Conservation (phyloP, 2,888 invertebrate genomes). For the Teleogryllus oceanicus region DNA sequence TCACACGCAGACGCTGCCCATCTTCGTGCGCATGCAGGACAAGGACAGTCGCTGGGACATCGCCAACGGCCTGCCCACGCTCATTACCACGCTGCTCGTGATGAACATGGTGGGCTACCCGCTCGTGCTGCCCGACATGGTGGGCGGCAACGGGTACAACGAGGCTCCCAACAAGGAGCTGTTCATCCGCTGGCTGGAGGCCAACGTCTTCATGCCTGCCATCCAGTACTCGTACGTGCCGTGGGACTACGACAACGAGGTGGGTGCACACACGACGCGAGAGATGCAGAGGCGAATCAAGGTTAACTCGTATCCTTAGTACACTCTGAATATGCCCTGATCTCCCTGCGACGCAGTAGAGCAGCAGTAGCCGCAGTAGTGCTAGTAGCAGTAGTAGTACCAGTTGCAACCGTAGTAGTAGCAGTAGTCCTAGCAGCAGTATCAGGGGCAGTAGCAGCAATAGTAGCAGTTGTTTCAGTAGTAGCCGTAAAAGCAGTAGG, state of each 20-base stretch:
- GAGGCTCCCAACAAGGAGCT: conserved; percentile 59
- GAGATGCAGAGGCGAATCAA: no score
- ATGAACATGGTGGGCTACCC: conserved; percentile 64
- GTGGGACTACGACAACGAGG: conserved; percentile 69
- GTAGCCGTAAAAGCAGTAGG: no score
- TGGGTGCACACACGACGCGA: conserved; percentile 30
- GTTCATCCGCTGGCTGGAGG: conserved; percentile 75
- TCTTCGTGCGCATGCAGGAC: conserved; percentile 75
- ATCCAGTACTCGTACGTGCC: conserved; percentile 78
- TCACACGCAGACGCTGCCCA: conserved; percentile 65
- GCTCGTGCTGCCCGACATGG: conserved; percentile 76
- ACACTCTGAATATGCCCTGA: no score
- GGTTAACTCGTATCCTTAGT: no score
- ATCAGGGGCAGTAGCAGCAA: no score
- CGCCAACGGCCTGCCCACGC: conserved; percentile 66
- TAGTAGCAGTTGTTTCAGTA: no score
- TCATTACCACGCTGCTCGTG: conserved; percentile 69
- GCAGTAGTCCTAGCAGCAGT: no score
- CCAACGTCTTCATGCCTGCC: conserved; percentile 71
- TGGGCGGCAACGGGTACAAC: conserved; percentile 65
- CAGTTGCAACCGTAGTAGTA: no score
- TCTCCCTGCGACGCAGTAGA: no score
- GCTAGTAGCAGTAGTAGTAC: no score
- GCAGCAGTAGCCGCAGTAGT: no score
- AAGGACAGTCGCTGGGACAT: conserved; percentile 66